Evolutionary conservation across 2,113 vertebrate genomes (phyloP), one percentile per base, ranked within the genome.

Genomic region (Eurypyga helias): DNA sequence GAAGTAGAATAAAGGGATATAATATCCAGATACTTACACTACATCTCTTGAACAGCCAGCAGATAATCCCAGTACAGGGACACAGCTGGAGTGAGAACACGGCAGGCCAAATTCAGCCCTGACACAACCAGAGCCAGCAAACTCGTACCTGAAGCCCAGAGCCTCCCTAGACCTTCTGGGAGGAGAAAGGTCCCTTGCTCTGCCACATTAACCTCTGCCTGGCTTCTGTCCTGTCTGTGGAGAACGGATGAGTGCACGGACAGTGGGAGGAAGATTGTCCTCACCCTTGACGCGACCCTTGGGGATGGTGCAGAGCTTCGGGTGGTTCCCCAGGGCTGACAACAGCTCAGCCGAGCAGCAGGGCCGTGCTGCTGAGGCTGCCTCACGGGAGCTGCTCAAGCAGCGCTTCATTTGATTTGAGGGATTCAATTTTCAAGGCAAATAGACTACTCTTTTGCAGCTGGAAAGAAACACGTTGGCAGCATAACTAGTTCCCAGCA

Each of bases 101-200:
- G 7, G 10, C 24, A 25, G 13, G 16, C 7, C 64, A 88, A 66
- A 36, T 57, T 51, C 79, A 66, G 51, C 57, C 51, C 28, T 0
- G 1, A 6, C 14, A 26, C 46, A 78, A 41, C n/a, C 48, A 52
- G 31, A 33, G 33, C 55, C 62, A 85, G 24, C 31, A 51, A 60
- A 54, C 48, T 34, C 0, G 0, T 58, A 17, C 36, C 33, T 19
- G 49, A 36, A 55, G 34, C 41, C 70, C 2, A 1, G 55, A 24
- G 14, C 28, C 7, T 41, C 24, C 26, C 34, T 24, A 18, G 43
- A 45, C 33, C 28, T 31, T 51, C 51, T 0, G 1, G 31, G 60
- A 79, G 24, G n/a, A 31, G 7, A 33, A 29, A 1, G 2, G 13
- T 33, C 43, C n/a, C 9, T 67, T 0, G 0, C 11, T 9, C 23